Base-by-base conservation (phyloP, 2,797 vertebrate species). In the Helostoma temminkii region DNA sequence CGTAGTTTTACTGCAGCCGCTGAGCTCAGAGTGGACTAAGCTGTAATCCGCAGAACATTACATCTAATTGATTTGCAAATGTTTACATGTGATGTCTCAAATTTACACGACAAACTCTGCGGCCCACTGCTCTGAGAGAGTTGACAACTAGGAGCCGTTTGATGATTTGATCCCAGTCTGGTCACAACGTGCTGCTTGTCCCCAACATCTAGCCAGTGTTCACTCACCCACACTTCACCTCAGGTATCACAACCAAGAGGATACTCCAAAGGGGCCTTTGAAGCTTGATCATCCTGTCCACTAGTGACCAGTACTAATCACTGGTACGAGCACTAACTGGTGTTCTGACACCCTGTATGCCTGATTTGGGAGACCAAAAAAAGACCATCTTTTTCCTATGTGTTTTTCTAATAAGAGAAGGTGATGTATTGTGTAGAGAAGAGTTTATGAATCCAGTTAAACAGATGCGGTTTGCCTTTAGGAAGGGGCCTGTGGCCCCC, bases 291-390 rank as follows among this genome's bases (percentile, higher is more conserved):
- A 73, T 79, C 71, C 62, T 60, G 32, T 71, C 66, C 18, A 66
- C 87, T 37, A 39, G 78, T 71, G 80, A 81, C 58, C 11, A 43
- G 62, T 71, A 19, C 64, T 21, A 47, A 67, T 78, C 74, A 46
- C 82, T 63, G 57, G 82, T 83, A 41, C 16, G 36, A 81, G 85
- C 85, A 69, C 86, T 63, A 62, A 64, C 52, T 16, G 82, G 72
- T 88, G 78, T 81, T 76, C 54, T 34, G 42, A 87, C 82, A 74
- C 85, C 78, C 53, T 21, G 77, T 66, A 86, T 85, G 88, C 88
- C 90, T 90, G 89, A 90, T 76, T 74, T 70, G 87, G 81, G 83
- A 90, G 87, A 92, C 92, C 89, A 89, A 92, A 91, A n/a, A 84
- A 75, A 66, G 59, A 45, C 37, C 61, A 45, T 67, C 63, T 78